Evolutionary conservation across 2,113 vertebrate genomes (phyloP).

Genomic region (Brachypodius melanocephalos): DNA sequence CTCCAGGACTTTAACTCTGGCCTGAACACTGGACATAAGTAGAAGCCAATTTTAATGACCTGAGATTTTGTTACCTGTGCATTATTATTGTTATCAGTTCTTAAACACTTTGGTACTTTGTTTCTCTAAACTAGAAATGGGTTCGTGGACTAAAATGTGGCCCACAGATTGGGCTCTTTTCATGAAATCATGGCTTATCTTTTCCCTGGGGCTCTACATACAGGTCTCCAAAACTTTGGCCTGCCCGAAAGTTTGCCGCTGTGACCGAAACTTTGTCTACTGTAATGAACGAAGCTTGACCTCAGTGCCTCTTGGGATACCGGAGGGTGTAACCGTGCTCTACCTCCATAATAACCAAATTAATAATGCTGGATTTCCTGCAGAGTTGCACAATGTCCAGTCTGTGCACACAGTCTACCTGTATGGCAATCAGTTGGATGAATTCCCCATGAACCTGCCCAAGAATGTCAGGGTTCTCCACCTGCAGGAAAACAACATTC

Average conservation of each 20-base stretch:
- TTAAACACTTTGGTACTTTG: slow-evolving; percentile 35
- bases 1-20: slow-evolving; percentile 13
- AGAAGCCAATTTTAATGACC: slow-evolving; percentile 59
- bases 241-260: slow-evolving; percentile 93
- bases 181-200: slow-evolving; percentile 87
- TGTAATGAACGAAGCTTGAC: slow-evolving; percentile 98
- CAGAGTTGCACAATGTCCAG: slow-evolving; percentile 89
- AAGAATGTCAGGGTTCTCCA: slow-evolving; percentile 91
- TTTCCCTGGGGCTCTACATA: slow-evolving; percentile 86
- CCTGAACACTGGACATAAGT: slow-evolving; percentile 56
- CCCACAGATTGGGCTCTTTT: slow-evolving; percentile 85
- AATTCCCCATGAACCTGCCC: slow-evolving; percentile 96
- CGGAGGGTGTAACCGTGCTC: slow-evolving; percentile 92
- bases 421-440: slow-evolving; percentile 96
- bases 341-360: slow-evolving; percentile 99
- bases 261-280: slow-evolving; percentile 93
- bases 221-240: slow-evolving; percentile 80
- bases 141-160: slow-evolving; percentile 83
- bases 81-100: slow-evolving; percentile 45
- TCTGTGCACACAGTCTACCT: slow-evolving; percentile 93
- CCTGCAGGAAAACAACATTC: slow-evolving; percentile 98
- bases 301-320: slow-evolving; percentile 97
- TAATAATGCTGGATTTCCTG: slow-evolving; percentile 97
- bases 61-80: slow-evolving; percentile 48
- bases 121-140: slow-evolving; percentile 84